A percentile compares a stretch with the other conserved stretches of the same genome.
These are phyloP conservation scores for Hirtodrosophila confusa DNA, from an alignment of 2,888 invertebrate species.

Conservation along the genomic window DNA sequence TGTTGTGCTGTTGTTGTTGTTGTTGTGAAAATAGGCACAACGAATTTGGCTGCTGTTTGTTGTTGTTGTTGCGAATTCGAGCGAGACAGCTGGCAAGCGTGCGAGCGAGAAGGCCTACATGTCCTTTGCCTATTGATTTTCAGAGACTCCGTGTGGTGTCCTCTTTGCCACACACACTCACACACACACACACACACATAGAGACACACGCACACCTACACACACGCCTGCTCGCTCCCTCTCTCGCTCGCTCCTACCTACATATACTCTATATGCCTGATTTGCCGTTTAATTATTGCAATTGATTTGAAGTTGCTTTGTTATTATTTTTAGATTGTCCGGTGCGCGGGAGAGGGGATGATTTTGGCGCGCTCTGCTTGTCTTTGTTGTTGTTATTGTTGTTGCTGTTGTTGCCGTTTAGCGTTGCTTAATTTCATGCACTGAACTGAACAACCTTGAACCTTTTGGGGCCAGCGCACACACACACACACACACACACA, in stretches of 20 bases:
- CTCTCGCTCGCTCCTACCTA: neutral
- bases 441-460: constrained; percentile 74
- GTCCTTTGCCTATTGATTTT: constrained; percentile 75
- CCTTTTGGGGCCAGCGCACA: constrained; percentile 59
- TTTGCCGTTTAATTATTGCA: constrained; percentile 56
- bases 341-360: neutral
- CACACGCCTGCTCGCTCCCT: neutral
- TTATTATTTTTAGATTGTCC: neutral
- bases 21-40: constrained; percentile 56
- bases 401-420: constrained; percentile 21
- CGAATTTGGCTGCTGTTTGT: constrained; percentile 20
- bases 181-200: constrained; percentile 6
- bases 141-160: constrained; percentile 44
- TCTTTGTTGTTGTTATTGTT: constrained; percentile 13
- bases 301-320: constrained; percentile 49
- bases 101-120: constrained; percentile 37
- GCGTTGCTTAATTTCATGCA: constrained; percentile 36
- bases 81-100: constrained; percentile 15
- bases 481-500: constrained; percentile 26
- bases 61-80: constrained; percentile 27
- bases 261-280: constrained; percentile 9
- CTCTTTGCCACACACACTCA: constrained; percentile 31
- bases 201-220: constrained; percentile 6
- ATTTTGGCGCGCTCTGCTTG: constrained; percentile 48
- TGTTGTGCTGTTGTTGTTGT: constrained; percentile 17